phyloP scores from a whole-genome alignment of 2,113 vertebrate species.

The Halcyon malimbica region DNA sequence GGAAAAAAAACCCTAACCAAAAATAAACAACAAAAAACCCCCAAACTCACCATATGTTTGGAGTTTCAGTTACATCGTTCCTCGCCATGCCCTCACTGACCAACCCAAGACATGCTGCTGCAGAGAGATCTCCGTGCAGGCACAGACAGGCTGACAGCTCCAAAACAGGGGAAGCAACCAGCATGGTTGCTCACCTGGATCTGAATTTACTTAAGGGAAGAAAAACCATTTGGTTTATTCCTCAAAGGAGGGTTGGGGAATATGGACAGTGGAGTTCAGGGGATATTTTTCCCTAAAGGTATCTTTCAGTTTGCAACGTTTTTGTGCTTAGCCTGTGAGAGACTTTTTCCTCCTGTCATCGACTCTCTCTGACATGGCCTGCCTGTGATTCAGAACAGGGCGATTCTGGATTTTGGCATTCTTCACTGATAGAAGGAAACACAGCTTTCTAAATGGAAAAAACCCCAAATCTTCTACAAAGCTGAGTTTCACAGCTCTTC shows the following conservation, averaged over 20 bases:
- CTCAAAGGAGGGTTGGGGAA: neutral
- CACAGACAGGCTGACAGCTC: neutral
- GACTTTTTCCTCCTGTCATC: neutral
- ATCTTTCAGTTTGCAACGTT: neutral
- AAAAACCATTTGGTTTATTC: neutral
- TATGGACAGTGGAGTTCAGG: neutral
- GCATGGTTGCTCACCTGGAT: rapidly evolving
- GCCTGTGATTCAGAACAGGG: neutral
- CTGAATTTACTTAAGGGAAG: neutral
- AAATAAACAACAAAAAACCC: neutral
- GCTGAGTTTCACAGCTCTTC: neutral
- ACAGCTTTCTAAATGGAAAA: neutral
- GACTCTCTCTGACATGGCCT: neutral
- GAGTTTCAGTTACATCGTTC: neutral
- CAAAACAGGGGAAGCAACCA: neutral
- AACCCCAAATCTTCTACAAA: neutral
- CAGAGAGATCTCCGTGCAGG: neutral
- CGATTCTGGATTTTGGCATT: neutral
- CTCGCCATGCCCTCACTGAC: rapidly evolving
- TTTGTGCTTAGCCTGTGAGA: neutral
- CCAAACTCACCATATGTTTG: neutral
- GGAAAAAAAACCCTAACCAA: neutral
- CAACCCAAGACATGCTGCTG: rapidly evolving
- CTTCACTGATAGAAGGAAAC: neutral
- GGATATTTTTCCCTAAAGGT: neutral